Percentiles rank a stretch among this genome's conserved stretches.
Evolutionary conservation across 2,797 vertebrate genomes (phyloP).

Genomic region (Sebastolobus altivelis): DNA sequence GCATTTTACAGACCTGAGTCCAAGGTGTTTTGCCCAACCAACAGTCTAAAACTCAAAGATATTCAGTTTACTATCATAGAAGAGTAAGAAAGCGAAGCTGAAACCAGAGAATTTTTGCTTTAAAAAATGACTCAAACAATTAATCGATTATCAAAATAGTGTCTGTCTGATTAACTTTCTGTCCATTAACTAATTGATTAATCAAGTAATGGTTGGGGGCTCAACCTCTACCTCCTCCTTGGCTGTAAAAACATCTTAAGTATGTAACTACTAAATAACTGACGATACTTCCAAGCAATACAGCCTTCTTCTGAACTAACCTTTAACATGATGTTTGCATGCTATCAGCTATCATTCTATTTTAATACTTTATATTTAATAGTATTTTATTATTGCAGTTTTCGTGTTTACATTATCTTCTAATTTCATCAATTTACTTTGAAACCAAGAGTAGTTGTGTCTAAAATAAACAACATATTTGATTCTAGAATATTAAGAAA

Average conservation of each 20-base stretch:
- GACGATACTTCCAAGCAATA: not conserved
- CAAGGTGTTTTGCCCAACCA: not conserved
- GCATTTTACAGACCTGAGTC: not conserved
- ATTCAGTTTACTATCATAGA: not conserved
- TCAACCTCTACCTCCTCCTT: not conserved
- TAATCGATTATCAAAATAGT: no score
- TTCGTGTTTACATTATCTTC: not conserved
- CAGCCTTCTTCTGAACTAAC: not conserved
- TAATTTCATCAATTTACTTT: not conserved
- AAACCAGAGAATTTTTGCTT: not conserved
- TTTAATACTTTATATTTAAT: not conserved
- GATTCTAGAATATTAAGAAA: conserved; percentile 13
- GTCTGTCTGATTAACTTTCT: not conserved
- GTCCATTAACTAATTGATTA: not conserved
- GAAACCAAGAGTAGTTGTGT: not conserved
- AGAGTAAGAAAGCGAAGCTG: not conserved
- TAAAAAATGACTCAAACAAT: not conserved
- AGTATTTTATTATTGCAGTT: not conserved
- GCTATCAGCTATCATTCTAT: not conserved
- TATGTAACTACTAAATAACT: not conserved
- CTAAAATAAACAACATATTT: conserved; percentile 30
- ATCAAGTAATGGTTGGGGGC: not conserved
- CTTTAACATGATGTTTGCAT: not conserved
- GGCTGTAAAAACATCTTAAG: not conserved
- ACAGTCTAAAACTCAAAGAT: not conserved